Evolutionary conservation across 2,113 vertebrate genomes (phyloP), one percentile per base, ranked within the genome.

Genomic region (Brevimyrus niger): DNA sequence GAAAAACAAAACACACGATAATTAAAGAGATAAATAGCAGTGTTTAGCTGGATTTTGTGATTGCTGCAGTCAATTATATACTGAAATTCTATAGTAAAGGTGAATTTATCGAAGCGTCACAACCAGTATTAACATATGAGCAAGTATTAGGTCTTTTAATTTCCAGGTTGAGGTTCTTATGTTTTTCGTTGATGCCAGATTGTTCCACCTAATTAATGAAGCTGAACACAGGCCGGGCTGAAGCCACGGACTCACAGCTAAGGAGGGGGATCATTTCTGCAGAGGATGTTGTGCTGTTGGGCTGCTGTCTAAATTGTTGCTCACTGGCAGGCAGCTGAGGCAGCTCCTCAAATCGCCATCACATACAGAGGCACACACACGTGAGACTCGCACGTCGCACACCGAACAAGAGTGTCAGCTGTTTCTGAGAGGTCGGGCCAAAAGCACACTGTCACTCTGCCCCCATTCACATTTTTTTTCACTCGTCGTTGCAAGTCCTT

Each of bases 331-430:
- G 89, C 88, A 86, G 87, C 90, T 92, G 76, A 94, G 91, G 94
- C 90, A 94, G 94, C 94, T 94, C 93, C 93, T 94, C 92, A 93
- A 93, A 92, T 94, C 94, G 48, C 53, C n/a, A 27, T 58, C 55
- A 46, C 90, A 10, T 89, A 51, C 55, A 6, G 83, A 82, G 88
- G 8, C 90, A 58, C 92, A 89, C 89, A 90, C 91, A 86, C 86
- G 84, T 46, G 65, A 89, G 21, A 90, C 87, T 15, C 42, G 80
- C 88, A 38, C 89, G 58, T 76, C 88, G 50, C 31, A 27, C 58
- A 89, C 38, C 91, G 89, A 46, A 93, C 35, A 89, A 27, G 48
- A 31, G 21, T 89, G 92, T 92, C 91, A 91, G 89, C 88, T 91
- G 85, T 89, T 61, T 86, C 87, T 91, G 82, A 93, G 87, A 80